Evolutionary conservation across 2,888 invertebrate genomes (phyloP), one percentile per base, ranked within the genome.

Genomic region (Nemoura dubitans): DNA sequence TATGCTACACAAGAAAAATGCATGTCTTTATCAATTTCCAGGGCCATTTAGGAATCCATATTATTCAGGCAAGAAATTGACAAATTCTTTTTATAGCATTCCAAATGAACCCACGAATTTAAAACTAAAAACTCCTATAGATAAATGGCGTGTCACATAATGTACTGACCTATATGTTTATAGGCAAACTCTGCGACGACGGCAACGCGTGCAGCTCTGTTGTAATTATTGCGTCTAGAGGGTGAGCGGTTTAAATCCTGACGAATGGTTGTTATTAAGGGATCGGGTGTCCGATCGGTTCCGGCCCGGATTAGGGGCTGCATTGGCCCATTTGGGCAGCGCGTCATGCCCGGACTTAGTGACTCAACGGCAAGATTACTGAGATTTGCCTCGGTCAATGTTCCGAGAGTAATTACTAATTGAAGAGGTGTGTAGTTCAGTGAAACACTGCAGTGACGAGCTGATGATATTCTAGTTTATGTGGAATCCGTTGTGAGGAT

Each of bases 261-360:
- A 85, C 80, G 86, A 78, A 85, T 86, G 78, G 80, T 77, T 29
- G 83, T 86, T 86, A 84, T 86, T 86, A 86, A 25, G 27, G 85
- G 86, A 82, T 86, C 83, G 82, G 30, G 83, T 42, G 83, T 25
- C 42, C 83, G 36, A 83, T 83, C 83, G 43, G 83, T 83, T 83
- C 83, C 83, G 83, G 83, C 27, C 83, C 43, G 83, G 83, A 83
- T 83, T 83, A 83, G 36, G 36, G 83, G 29, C 83, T 25, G 83
- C 36, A 16, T 36, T 29, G 30, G 28, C 36, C n/a, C n/a, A n/a
- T 36, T 36, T 36, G 36, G 36, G 43, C 36, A 29, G 82, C 26
- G 28, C 78, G 78, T 78, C 78, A 36, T 43, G 83, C 43, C 26
- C n/a, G n/a, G 82, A 36, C 36, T 83, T 83, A 83, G 42, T 83